phyloP scores from a whole-genome alignment of 2,888 invertebrate species.

The Caenorhabditis sulstoni region DNA sequence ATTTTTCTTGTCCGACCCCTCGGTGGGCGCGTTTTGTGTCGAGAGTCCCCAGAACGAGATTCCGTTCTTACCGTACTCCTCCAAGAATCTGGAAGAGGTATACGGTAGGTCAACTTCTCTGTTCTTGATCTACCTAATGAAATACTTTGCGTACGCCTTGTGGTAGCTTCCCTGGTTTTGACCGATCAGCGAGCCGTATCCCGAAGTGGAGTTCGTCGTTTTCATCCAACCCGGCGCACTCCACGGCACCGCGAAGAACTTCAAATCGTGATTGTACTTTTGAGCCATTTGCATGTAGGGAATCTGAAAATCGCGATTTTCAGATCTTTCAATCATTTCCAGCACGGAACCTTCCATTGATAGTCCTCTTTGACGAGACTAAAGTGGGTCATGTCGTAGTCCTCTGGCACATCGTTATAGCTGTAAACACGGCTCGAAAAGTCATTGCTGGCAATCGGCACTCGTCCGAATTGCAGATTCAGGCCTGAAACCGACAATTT shows the following conservation, averaged over 20 bases:
- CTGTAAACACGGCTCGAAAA: conserved; percentile 48
- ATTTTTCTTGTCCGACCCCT: conserved; percentile 80
- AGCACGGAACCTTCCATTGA: conserved; percentile 42
- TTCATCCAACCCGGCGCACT: conserved; percentile 57
- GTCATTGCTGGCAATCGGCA: conserved; percentile 55
- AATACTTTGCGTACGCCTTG: conserved; percentile 39
- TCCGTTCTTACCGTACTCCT: conserved; percentile 86
- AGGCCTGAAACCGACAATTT: conserved; percentile 35
- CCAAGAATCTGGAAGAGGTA: conserved; percentile 85
- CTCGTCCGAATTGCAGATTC: conserved; percentile 45
- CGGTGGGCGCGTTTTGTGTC: conserved; percentile 90
- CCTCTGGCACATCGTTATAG: conserved; percentile 48
- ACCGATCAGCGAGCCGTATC: conserved; percentile 34
- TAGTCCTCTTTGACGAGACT: conserved; percentile 34
- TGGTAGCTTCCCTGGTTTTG: conserved; percentile 42
- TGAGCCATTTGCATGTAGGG: conserved; percentile 49
- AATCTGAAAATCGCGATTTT: conserved; percentile 19
- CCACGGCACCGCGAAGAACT: conserved; percentile 55
- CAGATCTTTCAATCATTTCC: not conserved
- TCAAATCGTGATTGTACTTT: conserved; percentile 42
- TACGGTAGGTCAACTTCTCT: too few relatives aligned
- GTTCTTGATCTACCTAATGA: not conserved
- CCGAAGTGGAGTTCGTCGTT: conserved; percentile 38
- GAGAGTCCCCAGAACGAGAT: conserved; percentile 88
- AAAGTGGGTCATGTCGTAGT: conserved; percentile 48